phyloP scores from a whole-genome alignment of 2,888 invertebrate genomes.

The Rhamphomyia laevipes region DNA sequence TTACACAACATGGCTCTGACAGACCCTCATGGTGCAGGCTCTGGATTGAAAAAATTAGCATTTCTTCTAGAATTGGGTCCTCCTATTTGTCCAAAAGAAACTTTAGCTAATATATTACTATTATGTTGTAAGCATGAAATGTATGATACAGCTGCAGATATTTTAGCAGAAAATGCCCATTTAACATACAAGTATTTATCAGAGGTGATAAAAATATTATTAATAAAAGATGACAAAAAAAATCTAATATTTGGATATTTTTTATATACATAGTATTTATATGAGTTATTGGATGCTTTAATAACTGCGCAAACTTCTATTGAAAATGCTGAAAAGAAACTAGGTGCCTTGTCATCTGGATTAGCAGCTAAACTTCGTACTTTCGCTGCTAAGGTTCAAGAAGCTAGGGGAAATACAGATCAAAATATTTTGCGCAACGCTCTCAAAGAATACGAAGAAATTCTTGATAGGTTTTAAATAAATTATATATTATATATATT shows the following conservation, averaged over 20 bases:
- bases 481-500: neutral
- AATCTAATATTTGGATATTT: neutral
- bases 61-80: constrained; percentile 92
- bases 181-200: constrained; percentile 90
- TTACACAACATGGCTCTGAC: constrained; percentile 91
- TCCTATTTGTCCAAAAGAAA: constrained; percentile 80
- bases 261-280: constrained; percentile 55
- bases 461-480: constrained; percentile 40
- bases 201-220: constrained; percentile 48
- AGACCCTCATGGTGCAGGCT: constrained; percentile 88
- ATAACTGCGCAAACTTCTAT: constrained; percentile 96
- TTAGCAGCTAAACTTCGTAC: constrained; percentile 83
- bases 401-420: constrained; percentile 77
- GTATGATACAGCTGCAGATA: constrained; percentile 94
- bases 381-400: constrained; percentile 88
- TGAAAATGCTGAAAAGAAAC: constrained; percentile 89
- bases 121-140: constrained; percentile 96
- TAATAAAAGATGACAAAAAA: neutral
- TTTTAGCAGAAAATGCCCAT: constrained; percentile 93
- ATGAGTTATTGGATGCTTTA: constrained; percentile 90
- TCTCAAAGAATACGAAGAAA: constrained; percentile 61
- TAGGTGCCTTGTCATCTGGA: constrained; percentile 86
- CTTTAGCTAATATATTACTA: constrained; percentile 88
- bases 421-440: constrained; percentile 82
- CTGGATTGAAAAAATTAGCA: constrained; percentile 65